phyloP scores from a whole-genome alignment of 2,888 invertebrate species.

The Bugulina stolonifera region DNA sequence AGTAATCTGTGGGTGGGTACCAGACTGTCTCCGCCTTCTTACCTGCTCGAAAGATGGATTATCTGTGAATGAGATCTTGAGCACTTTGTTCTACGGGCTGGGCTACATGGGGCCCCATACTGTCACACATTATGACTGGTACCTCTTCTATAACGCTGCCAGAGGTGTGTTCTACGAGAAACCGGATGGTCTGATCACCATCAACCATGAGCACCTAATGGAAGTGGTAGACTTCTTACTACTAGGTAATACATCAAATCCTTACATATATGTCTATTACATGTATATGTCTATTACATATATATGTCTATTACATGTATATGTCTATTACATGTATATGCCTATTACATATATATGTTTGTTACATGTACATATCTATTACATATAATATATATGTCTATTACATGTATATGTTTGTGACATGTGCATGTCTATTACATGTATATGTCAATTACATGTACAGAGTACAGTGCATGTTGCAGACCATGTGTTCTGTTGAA shows the following conservation, averaged over 20 bases:
- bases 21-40: conserved; percentile 45
- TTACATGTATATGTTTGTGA: no score
- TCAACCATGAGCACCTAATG: conserved; percentile 39
- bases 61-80: conserved; percentile 39
- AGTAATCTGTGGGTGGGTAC: conserved; percentile 48
- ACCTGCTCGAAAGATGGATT: conserved; percentile 45
- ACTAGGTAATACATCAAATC: conserved; percentile 43
- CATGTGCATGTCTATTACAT: no score
- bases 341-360: no score
- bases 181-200: conserved; percentile 41
- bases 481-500: no score
- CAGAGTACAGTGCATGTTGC: no score
- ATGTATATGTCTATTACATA: no score
- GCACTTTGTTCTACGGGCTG: conserved; percentile 35
- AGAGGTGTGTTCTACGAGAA: conserved; percentile 37
- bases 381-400: no score
- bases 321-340: no score
- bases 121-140: conserved; percentile 44
- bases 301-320: no score
- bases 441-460: no score
- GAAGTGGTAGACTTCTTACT: conserved; percentile 38
- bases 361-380: no score
- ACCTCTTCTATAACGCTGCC: conserved; percentile 39
- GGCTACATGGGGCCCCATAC: conserved; percentile 41
- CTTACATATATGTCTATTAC: no score